Evolutionary conservation across 2,888 invertebrate species (phyloP).

Genomic region (Calameuta idolon): DNA sequence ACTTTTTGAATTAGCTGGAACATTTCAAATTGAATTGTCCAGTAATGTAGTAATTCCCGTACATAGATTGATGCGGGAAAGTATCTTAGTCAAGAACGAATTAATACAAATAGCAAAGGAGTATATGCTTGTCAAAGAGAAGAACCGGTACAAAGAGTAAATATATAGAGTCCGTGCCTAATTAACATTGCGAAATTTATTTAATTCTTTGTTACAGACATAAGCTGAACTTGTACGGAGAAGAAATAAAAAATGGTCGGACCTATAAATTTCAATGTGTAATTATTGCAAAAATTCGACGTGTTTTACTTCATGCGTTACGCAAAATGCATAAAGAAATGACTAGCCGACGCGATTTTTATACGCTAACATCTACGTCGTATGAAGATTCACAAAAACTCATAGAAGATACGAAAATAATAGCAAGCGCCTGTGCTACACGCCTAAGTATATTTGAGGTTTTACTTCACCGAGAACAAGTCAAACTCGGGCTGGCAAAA

Average conservation of each 20-base stretch:
- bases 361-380: background rate
- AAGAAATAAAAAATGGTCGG: slow-evolving; percentile 17
- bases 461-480: slow-evolving; percentile 40
- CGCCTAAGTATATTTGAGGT: slow-evolving; percentile 35
- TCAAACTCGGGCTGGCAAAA: slow-evolving; percentile 31
- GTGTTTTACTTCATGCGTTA: slow-evolving; percentile 32
- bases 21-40: slow-evolving; percentile 47
- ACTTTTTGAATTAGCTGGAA: slow-evolving; percentile 41
- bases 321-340: slow-evolving; percentile 20
- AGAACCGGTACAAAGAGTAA: slow-evolving; percentile 10
- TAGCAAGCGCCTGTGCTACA: slow-evolving; percentile 5
- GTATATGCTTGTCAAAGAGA: slow-evolving; percentile 21
- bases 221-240: background rate
- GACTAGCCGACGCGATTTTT: slow-evolving; percentile 9
- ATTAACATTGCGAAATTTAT: background rate
- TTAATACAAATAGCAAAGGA: slow-evolving; percentile 30
- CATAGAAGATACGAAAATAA: background rate
- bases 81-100: slow-evolving; percentile 51
- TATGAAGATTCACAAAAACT: background rate
- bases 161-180: background rate
- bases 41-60: slow-evolving; percentile 38
- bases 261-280: slow-evolving; percentile 25
- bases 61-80: slow-evolving; percentile 52
- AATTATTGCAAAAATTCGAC: slow-evolving; percentile 38
- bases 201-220: background rate